Percentiles rank a stretch among this genome's conserved stretches.
These are phyloP conservation scores for Megaceryle alcyon DNA, from an alignment of 2,797 vertebrate genomes.

Conservation along the genomic window DNA sequence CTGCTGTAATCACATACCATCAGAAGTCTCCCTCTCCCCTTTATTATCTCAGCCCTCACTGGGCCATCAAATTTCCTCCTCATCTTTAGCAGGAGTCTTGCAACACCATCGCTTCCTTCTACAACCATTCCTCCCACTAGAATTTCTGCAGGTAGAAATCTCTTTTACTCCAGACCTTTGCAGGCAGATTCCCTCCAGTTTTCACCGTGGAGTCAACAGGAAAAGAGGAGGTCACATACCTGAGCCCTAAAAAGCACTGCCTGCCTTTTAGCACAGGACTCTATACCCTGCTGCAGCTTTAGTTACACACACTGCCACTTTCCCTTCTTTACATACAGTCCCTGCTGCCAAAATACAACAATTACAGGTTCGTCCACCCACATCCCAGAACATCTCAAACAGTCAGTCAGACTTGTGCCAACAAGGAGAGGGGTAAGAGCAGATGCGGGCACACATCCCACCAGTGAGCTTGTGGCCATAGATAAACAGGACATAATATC, in stretches of 20 bases:
- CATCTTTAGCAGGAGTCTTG: not conserved
- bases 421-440: not conserved
- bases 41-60: not conserved
- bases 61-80: not conserved
- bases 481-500: not conserved
- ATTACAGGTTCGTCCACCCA: not conserved
- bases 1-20: not conserved
- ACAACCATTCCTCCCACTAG: slow-evolving; percentile 5
- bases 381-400: slow-evolving; percentile 3
- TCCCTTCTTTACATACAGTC: slow-evolving; percentile 62
- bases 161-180: not conserved
- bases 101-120: not conserved
- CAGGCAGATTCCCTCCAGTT: slow-evolving; percentile 32
- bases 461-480: not conserved
- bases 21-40: not conserved
- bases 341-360: slow-evolving; percentile 55
- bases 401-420: not conserved
- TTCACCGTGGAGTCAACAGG: not conserved
- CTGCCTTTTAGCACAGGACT: slow-evolving; percentile 37
- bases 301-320: slow-evolving; percentile 40
- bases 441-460: not conserved
- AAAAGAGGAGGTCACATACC: slow-evolving; percentile 29
- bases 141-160: slow-evolving; percentile 9
- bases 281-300: slow-evolving; percentile 52
- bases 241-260: slow-evolving; percentile 19